These are phyloP conservation scores for Epizoanthus illoricatus DNA, from an alignment of 92 coral and sea anemone genomes.

Conservation along the genomic window DNA sequence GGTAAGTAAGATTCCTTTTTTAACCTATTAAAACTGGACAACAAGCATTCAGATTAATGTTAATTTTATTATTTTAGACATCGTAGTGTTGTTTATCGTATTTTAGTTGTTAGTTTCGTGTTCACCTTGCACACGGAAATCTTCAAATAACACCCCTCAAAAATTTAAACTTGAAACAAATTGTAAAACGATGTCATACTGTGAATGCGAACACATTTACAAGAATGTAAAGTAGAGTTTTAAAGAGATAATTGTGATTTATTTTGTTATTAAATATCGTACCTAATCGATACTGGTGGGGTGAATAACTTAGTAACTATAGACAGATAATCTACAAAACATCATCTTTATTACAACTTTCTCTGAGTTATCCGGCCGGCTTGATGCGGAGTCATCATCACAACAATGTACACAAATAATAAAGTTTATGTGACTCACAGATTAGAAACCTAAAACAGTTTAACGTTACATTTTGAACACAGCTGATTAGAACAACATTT, in stretches of 20 bases:
- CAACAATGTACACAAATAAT: no score
- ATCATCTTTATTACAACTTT: no score
- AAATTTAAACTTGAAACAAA: background rate
- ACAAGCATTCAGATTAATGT: background rate
- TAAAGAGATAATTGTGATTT: background rate
- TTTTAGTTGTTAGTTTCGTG: background rate
- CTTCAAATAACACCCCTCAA: no score
- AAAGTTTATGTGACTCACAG: background rate
- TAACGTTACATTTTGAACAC: background rate
- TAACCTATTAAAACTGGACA: background rate
- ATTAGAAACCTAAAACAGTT: background rate
- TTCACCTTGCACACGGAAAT: background rate
- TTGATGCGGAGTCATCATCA: background rate
- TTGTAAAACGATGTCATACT: background rate
- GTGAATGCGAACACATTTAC: background rate
- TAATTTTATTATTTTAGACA: background rate
- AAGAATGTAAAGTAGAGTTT: background rate
- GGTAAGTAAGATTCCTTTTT: background rate
- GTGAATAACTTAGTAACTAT: no score
- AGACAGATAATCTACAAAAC: no score
- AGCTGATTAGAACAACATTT: constrained; percentile 1
- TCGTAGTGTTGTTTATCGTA: background rate
- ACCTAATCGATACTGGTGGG: background rate
- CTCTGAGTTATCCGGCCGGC: no score
- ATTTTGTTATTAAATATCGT: constrained; percentile 18